A percentile compares a stretch with the other conserved stretches of the same genome.
These are phyloP conservation scores for Montipora foliosa DNA, from an alignment of 64 coral and sea anemone species.

Conservation along the genomic window DNA sequence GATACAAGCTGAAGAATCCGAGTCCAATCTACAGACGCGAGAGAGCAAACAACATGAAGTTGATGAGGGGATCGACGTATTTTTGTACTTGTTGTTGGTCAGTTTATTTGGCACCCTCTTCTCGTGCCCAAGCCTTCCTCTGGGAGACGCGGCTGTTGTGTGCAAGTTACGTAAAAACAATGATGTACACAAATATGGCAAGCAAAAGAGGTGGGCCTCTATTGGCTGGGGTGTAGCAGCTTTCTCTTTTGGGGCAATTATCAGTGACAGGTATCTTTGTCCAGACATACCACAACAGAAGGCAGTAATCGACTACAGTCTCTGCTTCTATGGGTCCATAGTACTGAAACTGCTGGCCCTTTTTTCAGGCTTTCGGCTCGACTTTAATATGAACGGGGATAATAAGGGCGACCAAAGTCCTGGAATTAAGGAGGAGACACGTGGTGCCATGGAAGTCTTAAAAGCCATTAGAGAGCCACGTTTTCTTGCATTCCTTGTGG, in stretches of 20 bases:
- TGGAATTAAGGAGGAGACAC: neutral
- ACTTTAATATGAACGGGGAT: slow-evolving; percentile 48
- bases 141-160: slow-evolving; percentile 72
- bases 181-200: slow-evolving; percentile 74
- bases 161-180: slow-evolving; percentile 34
- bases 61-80: neutral
- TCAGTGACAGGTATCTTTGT: slow-evolving; percentile 66
- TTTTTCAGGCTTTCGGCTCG: slow-evolving; percentile 40
- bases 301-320: slow-evolving; percentile 38
- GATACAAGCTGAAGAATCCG: neutral
- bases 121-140: slow-evolving; percentile 67
- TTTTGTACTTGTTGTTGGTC: slow-evolving; percentile 46
- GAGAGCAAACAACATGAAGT: neutral
- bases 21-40: neutral
- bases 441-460: neutral
- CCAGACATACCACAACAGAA: slow-evolving; percentile 33
- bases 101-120: slow-evolving; percentile 70
- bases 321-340: slow-evolving; percentile 71
- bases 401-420: neutral
- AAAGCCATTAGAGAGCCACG: neutral
- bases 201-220: slow-evolving; percentile 72
- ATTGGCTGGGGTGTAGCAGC: slow-evolving; percentile 77
- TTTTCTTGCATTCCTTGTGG: slow-evolving; percentile 55
- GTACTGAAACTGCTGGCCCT: slow-evolving; percentile 66
- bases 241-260: slow-evolving; percentile 46